phyloP scores from a whole-genome alignment of 2,888 invertebrate species.

The Troilus luridus region DNA sequence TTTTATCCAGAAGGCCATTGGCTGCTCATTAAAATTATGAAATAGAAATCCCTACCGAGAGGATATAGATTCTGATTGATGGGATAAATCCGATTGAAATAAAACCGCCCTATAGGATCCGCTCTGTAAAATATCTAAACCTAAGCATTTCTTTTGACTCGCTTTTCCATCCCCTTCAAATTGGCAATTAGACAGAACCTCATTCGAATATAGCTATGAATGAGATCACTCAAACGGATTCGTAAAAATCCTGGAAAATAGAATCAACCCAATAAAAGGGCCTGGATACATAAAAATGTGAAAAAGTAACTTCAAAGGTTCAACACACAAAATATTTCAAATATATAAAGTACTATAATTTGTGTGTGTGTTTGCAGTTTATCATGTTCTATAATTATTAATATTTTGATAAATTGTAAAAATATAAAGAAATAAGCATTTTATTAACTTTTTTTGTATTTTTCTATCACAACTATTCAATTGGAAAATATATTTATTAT shows the following conservation, averaged over 20 bases:
- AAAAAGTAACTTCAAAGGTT: not conserved
- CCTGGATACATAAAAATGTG: not conserved
- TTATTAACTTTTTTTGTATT: too few relatives aligned
- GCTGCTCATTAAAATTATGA: constrained; percentile 17
- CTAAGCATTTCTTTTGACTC: constrained; percentile 23
- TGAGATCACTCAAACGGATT: not conserved
- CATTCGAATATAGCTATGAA: constrained; percentile 29
- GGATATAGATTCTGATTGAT: constrained; percentile 24
- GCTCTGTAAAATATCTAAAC: constrained; percentile 13
- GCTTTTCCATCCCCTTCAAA: not conserved
- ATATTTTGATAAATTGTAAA: too few relatives aligned
- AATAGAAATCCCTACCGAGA: constrained; percentile 9
- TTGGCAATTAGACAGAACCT: constrained; percentile 1
- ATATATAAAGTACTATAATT: too few relatives aligned
- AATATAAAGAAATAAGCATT: too few relatives aligned
- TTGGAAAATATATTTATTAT: too few relatives aligned
- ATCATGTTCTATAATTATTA: too few relatives aligned
- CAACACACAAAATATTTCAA: too few relatives aligned
- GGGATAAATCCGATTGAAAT: constrained; percentile 27
- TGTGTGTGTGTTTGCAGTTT: too few relatives aligned
- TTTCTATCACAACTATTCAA: too few relatives aligned
- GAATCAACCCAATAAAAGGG: not conserved
- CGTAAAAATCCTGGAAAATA: not conserved
- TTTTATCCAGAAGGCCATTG: not conserved
- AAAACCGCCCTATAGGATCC: not conserved